phyloP scores from a whole-genome alignment of 1,140 invertebrate genomes.

The Drosophila murphyi region DNA sequence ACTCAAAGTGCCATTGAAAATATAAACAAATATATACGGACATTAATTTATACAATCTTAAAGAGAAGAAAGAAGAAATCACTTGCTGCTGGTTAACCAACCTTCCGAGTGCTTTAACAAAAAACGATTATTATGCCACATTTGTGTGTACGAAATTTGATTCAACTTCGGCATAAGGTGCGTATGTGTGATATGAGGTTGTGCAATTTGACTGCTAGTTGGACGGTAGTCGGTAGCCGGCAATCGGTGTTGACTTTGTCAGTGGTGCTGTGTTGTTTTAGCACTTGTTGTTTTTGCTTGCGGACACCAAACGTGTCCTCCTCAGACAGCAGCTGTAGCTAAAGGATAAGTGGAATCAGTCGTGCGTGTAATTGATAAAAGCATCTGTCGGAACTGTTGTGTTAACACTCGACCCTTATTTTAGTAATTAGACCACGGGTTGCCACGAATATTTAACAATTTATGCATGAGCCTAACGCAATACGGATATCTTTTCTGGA shows the following conservation, averaged over 20 bases:
- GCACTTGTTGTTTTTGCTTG: constrained; percentile 43
- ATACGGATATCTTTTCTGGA: neutral
- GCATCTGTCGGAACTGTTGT: constrained; percentile 32
- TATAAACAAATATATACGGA: no score
- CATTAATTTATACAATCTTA: no score
- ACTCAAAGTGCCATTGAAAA: no score
- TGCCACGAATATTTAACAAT: neutral
- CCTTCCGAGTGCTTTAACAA: neutral
- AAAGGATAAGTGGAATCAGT: constrained; percentile 2
- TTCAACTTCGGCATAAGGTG: constrained; percentile 17
- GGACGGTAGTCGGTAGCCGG: neutral
- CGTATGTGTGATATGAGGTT: constrained; percentile 50
- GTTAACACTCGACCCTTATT: constrained; percentile 12
- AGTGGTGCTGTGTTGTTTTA: constrained; percentile 44
- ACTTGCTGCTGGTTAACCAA: no score
- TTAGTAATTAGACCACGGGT: constrained; percentile 26
- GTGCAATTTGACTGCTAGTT: constrained; percentile 22
- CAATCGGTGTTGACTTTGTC: constrained; percentile 48
- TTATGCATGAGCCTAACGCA: constrained; percentile 1
- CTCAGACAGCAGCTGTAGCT: neutral
- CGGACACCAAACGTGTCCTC: constrained; percentile 40
- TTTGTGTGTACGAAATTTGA: constrained; percentile 25
- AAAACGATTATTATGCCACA: neutral
- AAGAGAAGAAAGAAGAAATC: no score
- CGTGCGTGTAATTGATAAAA: constrained; percentile 69